Evolutionary conservation across 2,888 invertebrate species (phyloP), one percentile per base, ranked within the genome.

Genomic region (Diabrotica balteata): DNA sequence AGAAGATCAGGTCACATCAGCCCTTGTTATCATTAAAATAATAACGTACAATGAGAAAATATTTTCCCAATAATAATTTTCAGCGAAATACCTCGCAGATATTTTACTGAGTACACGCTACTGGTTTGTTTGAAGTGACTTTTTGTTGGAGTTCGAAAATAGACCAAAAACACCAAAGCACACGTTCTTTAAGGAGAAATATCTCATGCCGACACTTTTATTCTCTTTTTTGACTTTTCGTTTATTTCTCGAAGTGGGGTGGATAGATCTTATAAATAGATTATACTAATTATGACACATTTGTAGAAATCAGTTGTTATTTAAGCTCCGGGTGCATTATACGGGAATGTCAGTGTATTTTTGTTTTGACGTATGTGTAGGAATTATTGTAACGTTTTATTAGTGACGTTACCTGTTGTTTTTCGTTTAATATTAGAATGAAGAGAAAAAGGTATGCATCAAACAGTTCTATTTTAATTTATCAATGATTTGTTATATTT

Each of bases 221-320:
- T 53, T 43, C n/a, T 53, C 53, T 53, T 53, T 53, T 53, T 53
- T 53, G 8, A 10, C 22, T 10, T 53, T 58, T 65, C 53, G 65
- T 65, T 59, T 59, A 65, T 59, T 62, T 57, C 68, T 68, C 51
- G 45, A 70, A 75, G 79, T 77, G 79, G 78, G 79, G 79, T 77
- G 74, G 11, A n/a, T 43, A 43, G 69, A 32, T 72, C 76, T 77
- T 77, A 77, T 77, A 77, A 78, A 77, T 77, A 77, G 71, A 75
- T 73, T 70, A 69, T 70, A 73, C 73, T 73, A 69, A 72, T 75
- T 70, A 66, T 72, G 71, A 72, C 72, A 72, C 44, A 54, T 54
- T 43, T 43, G 42, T 43, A 54, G 54, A n/a, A 54, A 54, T 54
- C 54, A 54, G 54, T 54, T 54, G 54, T 54, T 47, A 43, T 54